Conservation (phyloP, 2,888 invertebrate genomes). For the Gastrophysa polygoni region DNA sequence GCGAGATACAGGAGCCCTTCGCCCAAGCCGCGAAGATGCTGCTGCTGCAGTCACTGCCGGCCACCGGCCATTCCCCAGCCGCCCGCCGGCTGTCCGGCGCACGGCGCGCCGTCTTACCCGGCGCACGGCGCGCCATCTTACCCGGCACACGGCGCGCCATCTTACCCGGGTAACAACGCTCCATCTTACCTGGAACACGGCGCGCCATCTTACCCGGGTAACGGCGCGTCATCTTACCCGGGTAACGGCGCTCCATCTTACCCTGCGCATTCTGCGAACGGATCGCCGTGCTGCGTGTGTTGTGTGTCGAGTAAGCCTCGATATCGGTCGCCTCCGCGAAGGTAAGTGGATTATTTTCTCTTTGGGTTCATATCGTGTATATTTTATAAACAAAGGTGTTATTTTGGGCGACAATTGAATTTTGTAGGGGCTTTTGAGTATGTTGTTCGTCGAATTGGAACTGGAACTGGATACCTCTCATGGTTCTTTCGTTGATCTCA, state of each 20-base stretch:
- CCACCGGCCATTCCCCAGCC: constrained; percentile 5
- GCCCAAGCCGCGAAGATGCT: constrained; percentile 18
- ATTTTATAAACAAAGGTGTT: too few relatives aligned
- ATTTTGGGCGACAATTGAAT: too few relatives aligned
- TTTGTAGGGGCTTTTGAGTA: too few relatives aligned
- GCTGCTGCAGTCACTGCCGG: constrained; percentile 11
- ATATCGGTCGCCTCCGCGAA: constrained; percentile 11
- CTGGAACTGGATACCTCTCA: too few relatives aligned
- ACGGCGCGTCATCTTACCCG: background rate
- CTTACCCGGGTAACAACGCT: background rate
- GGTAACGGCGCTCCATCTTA: too few relatives aligned
- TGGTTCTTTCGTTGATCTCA: too few relatives aligned
- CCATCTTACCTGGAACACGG: background rate
- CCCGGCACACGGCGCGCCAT: background rate
- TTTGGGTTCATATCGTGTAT: too few relatives aligned
- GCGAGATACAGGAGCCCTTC: constrained; percentile 3
- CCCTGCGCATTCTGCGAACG: constrained; percentile 13
- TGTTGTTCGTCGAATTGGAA: too few relatives aligned
- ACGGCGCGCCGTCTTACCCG: background rate
- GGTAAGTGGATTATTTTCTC: constrained; percentile 9
- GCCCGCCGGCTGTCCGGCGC: constrained; percentile 11
- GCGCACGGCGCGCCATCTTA: background rate
- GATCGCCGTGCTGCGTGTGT: constrained; percentile 1
- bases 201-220: background rate
- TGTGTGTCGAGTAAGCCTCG: constrained; percentile 5